Base-by-base conservation (phyloP, 2,113 vertebrate species). In the Rhizomys pruinosus region DNA sequence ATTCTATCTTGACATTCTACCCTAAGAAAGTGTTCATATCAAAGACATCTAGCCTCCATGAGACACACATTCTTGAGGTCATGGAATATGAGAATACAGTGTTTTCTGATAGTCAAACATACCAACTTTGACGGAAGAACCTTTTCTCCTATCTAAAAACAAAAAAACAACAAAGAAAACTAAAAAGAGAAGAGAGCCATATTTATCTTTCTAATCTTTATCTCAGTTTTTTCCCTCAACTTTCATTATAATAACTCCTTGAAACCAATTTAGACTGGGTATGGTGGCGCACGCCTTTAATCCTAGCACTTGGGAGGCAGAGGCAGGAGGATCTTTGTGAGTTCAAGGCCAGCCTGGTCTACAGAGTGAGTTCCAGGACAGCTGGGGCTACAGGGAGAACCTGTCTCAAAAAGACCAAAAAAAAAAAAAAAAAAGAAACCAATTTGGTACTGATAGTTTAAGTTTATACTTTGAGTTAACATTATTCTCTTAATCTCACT, bases 401-500 rank as follows among this genome's bases (percentile, higher is more conserved):
- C n/a, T n/a, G n/a, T n/a, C n/a, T n/a, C n/a, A n/a, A n/a, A n/a
- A n/a, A n/a, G n/a, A n/a, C n/a, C n/a, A n/a, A n/a, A n/a, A n/a
- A n/a, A n/a, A n/a, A n/a, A n/a, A n/a, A n/a, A n/a, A n/a, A n/a
- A n/a, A n/a, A n/a, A n/a, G 74, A 94, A 95, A 73, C 90, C 88
- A 94, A 44, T 79, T 91, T 93, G 71, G 69, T 52, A 80, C 84
- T 94, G 87, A 96, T 85, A 80, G 76, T 89, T 97, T 95, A 92
- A 89, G 88, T 82, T 94, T 59, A 92, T 82, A 84, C 73, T 95
- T 89, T 68, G 64, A 92, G 63, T 93, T 90, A 92, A 89, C 79
- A 87, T 79, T 95, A 87, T 94, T 93, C 42, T 80, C 85, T 87
- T 95, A 81, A 94, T 95, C 93, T 94, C 68, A 74, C 72, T 95